Evolutionary conservation across 2,113 vertebrate genomes (phyloP).

Genomic region (Grammatotria lemairii): DNA sequence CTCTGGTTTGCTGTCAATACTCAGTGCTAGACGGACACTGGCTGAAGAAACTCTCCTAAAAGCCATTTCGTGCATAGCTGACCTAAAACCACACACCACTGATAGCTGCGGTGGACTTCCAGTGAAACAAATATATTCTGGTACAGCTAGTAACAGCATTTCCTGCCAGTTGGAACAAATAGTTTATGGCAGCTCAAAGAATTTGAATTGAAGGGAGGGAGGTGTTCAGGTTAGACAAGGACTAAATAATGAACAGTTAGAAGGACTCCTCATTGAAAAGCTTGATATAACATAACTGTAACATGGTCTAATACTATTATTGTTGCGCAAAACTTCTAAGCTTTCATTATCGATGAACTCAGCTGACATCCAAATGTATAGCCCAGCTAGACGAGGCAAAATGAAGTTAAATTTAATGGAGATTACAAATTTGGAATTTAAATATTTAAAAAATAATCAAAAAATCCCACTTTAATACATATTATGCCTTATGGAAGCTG

Average conservation of each 20-base stretch:
- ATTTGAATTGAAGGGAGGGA: background rate
- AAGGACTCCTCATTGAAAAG: background rate
- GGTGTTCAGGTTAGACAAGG: background rate
- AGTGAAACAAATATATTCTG: slow-evolving; percentile 38
- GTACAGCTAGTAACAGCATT: slow-evolving; percentile 27
- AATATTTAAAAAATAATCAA: background rate
- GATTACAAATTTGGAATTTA: background rate
- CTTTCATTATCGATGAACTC: background rate
- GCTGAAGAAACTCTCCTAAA: background rate
- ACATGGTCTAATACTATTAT: background rate
- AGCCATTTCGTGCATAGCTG: background rate
- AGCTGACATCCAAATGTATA: background rate
- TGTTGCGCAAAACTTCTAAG: background rate
- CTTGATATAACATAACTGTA: background rate
- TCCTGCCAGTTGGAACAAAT: slow-evolving; percentile 15
- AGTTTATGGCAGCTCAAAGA: background rate
- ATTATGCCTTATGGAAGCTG: background rate
- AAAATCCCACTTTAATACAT: background rate
- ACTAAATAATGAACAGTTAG: background rate
- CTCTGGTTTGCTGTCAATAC: background rate
- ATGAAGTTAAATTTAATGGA: background rate
- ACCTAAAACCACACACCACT: slow-evolving; percentile 39
- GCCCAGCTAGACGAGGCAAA: background rate
- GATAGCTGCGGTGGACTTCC: slow-evolving; percentile 26
- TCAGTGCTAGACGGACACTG: background rate